Base-by-base conservation (phyloP, 2,888 invertebrate genomes). In the Yponomeuta cagnagella region DNA sequence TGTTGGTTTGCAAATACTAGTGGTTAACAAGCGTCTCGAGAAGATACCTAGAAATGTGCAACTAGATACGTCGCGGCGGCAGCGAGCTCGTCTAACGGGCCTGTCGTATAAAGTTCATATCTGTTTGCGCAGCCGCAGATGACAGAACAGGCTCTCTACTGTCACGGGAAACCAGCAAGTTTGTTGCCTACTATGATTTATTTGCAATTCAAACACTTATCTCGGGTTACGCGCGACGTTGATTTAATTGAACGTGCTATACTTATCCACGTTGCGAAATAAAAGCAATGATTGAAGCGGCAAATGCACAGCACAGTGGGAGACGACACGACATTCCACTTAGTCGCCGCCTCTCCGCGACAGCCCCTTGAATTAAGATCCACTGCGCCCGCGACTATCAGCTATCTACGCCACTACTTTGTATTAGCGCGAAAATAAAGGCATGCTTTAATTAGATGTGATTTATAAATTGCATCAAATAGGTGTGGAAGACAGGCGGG, bases 291-390 rank as follows among this genome's bases (percentile, higher is more conserved):
- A 76, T 79, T 77, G 78, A 75, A 77, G 76, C 76, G 75, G 72
- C 79, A 76, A 80, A 83, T 83, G 82, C 82, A 83, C 75, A 74
- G 77, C 77, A 71, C 79, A 79, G 84, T 82, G 79, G 81, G 82
- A 79, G 79, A 80, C 74, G 77, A 88, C 87, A 87, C 82, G 85
- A 81, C 80, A 81, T 82, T 78, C 83, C 85, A 86, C 83, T 86
- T 85, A 84, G 83, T 77, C 72, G 75, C 76, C 72, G 76, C 74
- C 71, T 73, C 76, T 82, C 80, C 76, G 37, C 68, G 37, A n/a
- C n/a, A 23, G 48, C 75, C 73, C 75, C 72, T 76, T 80, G 80
- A 85, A 81, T 80, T 82, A 81, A 77, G 75, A 76, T 75, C 75
- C 70, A 48, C 70, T 72, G 72, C 71, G 63, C 72, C 70, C 67